Percentiles rank a stretch among this genome's conserved stretches.
Conservation (phyloP, 2,113 vertebrate species). For the Rana temporaria region DNA sequence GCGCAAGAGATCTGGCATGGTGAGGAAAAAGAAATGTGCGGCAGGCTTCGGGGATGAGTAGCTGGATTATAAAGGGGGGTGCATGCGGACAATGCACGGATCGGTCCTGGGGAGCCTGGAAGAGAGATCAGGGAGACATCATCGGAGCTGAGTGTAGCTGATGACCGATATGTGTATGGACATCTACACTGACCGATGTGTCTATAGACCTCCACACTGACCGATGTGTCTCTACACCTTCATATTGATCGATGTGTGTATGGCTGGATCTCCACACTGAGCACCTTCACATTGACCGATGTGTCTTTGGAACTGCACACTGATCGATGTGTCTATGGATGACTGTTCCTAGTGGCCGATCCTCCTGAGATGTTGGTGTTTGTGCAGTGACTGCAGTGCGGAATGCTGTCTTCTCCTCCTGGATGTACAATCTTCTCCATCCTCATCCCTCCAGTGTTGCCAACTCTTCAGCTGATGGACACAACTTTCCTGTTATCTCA, state of each 20-base stretch:
- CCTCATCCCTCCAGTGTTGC: slow-evolving; percentile 61
- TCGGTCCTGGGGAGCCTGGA: background rate
- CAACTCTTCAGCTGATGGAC: background rate
- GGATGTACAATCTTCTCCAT: slow-evolving; percentile 51
- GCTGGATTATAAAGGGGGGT: background rate
- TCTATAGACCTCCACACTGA: too few relatives aligned
- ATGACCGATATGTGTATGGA: too few relatives aligned
- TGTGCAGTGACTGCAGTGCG: background rate
- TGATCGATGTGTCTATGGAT: too few relatives aligned
- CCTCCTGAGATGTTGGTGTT: background rate
- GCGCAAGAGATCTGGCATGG: slow-evolving; percentile 13
- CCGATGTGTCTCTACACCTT: too few relatives aligned
- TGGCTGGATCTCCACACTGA: too few relatives aligned
- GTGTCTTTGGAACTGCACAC: too few relatives aligned
- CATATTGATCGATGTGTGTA: too few relatives aligned
- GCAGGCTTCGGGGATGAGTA: slow-evolving; percentile 8
- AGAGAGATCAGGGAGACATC: background rate
- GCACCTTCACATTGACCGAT: too few relatives aligned
- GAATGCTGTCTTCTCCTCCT: slow-evolving; percentile 7
- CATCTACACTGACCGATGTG: too few relatives aligned
- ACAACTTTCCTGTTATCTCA: background rate
- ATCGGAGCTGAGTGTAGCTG: background rate
- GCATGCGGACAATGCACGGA: background rate
- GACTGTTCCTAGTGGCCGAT: too few relatives aligned
- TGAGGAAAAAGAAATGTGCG: slow-evolving; percentile 10